A percentile compares a stretch with the other conserved stretches of the same genome.
phyloP scores from a whole-genome alignment of 2,888 invertebrate species.

The Harpalus rufipes region DNA sequence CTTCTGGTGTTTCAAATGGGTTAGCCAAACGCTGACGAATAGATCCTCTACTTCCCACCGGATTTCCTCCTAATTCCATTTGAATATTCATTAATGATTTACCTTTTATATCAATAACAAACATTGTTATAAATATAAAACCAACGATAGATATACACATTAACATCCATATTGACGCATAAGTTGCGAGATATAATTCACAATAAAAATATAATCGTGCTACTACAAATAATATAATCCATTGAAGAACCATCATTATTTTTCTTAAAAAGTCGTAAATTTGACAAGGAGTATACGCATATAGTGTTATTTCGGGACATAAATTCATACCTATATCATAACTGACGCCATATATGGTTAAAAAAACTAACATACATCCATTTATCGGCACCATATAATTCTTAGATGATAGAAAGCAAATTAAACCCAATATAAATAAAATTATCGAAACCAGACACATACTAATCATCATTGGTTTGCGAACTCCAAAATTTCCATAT shows the following conservation, averaged over 20 bases:
- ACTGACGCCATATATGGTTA: slow-evolving; percentile 69
- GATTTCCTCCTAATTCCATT: slow-evolving; percentile 73
- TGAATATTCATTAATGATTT: slow-evolving; percentile 72
- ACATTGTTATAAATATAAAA: slow-evolving; percentile 63
- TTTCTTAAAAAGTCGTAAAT: slow-evolving; percentile 70
- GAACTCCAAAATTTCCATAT: slow-evolving; percentile 69
- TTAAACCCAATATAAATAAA: slow-evolving; percentile 58
- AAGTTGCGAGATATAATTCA: neutral
- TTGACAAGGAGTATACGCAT: slow-evolving; percentile 72
- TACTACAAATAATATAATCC: slow-evolving; percentile 69
- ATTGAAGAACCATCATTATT: slow-evolving; percentile 68
- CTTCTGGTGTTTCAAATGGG: slow-evolving; percentile 44
- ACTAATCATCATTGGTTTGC: slow-evolving; percentile 71
- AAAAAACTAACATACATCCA: slow-evolving; percentile 66
- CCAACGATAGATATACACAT: slow-evolving; percentile 69
- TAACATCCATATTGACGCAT: slow-evolving; percentile 66
- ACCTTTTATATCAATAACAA: slow-evolving; percentile 71
- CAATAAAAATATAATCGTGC: slow-evolving; percentile 51
- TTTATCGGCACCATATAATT: slow-evolving; percentile 63
- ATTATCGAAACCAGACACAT: slow-evolving; percentile 63
- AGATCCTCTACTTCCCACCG: slow-evolving; percentile 71
- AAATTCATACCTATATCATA: slow-evolving; percentile 71
- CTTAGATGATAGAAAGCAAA: neutral
- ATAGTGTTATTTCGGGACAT: slow-evolving; percentile 70
- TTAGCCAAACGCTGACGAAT: slow-evolving; percentile 39